Percentiles rank a stretch among this genome's conserved stretches.
These are phyloP conservation scores for Schlechtendalia chinensis DNA, from an alignment of 1,140 invertebrate genomes.

Conservation along the genomic window DNA sequence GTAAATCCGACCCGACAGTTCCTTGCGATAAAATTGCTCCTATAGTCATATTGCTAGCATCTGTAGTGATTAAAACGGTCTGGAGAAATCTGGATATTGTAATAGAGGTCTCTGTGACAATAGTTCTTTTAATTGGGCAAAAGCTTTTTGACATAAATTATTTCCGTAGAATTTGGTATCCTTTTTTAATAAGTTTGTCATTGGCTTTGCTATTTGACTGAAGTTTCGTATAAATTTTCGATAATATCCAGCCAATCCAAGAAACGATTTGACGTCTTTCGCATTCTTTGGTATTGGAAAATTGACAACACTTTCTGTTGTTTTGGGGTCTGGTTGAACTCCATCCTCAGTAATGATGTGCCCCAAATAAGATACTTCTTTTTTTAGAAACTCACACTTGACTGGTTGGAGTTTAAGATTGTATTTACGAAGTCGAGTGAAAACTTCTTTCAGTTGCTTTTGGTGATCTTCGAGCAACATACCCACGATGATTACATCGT, in stretches of 20 bases:
- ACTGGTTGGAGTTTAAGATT: constrained; percentile 54
- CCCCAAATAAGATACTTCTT: constrained; percentile 55
- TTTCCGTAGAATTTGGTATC: background rate
- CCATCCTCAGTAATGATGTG: constrained; percentile 54
- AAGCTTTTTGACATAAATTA: background rate
- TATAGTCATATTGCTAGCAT: background rate
- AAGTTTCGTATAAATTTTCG: constrained; percentile 55
- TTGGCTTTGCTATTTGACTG: constrained; percentile 53
- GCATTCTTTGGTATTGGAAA: constrained; percentile 54
- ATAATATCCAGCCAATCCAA: constrained; percentile 58
- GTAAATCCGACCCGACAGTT: constrained; percentile 46
- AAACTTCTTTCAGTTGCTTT: too few relatives aligned
- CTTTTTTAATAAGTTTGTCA: constrained; percentile 32
- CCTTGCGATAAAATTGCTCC: constrained; percentile 52
- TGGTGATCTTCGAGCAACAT: too few relatives aligned
- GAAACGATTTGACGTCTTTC: constrained; percentile 57
- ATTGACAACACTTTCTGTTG: constrained; percentile 54
- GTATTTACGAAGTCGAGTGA: constrained; percentile 51
- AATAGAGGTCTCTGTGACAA: background rate
- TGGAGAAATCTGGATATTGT: background rate
- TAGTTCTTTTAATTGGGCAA: background rate
- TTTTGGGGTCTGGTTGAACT: constrained; percentile 55
- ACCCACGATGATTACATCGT: too few relatives aligned
- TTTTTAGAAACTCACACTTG: constrained; percentile 55
- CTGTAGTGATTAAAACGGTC: background rate